Evolutionary conservation across 2,888 invertebrate genomes (phyloP).

Genomic region (Nebria brevicollis): DNA sequence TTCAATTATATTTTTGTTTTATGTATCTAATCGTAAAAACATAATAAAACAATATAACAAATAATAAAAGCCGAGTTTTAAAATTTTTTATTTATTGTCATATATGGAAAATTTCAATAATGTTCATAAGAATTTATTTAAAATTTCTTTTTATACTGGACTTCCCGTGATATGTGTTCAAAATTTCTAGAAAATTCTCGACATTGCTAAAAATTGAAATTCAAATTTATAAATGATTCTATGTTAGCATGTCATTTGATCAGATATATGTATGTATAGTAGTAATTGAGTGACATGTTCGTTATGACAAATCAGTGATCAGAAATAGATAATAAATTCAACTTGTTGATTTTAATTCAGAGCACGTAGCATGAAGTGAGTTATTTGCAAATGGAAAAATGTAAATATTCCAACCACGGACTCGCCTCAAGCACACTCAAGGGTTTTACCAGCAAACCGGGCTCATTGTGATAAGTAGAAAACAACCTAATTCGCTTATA

Average conservation of each 20-base stretch:
- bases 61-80: too few relatives aligned
- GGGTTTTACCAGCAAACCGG: slow-evolving; percentile 14
- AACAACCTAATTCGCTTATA: slow-evolving; percentile 43
- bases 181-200: too few relatives aligned
- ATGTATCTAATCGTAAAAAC: too few relatives aligned
- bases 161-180: too few relatives aligned
- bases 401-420: slow-evolving; percentile 46
- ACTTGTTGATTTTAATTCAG: slow-evolving; percentile 17
- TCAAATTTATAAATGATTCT: too few relatives aligned
- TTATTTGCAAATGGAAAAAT: slow-evolving; percentile 28
- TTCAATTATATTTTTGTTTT: too few relatives aligned
- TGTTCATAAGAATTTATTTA: too few relatives aligned
- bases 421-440: slow-evolving; percentile 16
- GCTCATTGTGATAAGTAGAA: slow-evolving; percentile 44
- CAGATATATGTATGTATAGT: background rate
- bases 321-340: slow-evolving; percentile 13
- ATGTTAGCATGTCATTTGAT: background rate
- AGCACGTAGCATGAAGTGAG: slow-evolving; percentile 11
- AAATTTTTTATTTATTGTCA: too few relatives aligned
- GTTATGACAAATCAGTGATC: background rate
- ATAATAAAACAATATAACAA: too few relatives aligned
- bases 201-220: too few relatives aligned
- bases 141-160: too few relatives aligned
- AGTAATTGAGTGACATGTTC: background rate
- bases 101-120: too few relatives aligned